phyloP scores from a whole-genome alignment of 1,140 invertebrate genomes.

The Pseudomyrmex concolor region DNA sequence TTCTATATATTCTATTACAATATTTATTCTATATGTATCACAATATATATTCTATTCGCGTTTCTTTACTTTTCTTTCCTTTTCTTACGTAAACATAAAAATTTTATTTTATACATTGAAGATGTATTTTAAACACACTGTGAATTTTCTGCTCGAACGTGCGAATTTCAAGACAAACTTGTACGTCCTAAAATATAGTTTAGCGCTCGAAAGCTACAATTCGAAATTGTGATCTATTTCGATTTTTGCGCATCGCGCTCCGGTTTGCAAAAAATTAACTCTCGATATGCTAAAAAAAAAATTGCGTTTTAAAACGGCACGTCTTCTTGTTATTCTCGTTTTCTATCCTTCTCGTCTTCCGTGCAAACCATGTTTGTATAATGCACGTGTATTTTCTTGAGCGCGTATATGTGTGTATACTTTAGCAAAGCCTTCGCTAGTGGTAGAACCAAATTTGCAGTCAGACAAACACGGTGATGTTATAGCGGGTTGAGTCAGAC shows the following conservation, averaged over 20 bases:
- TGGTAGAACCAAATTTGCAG: constrained; percentile 48
- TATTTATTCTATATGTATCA: too few species aligned
- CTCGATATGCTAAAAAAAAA: not conserved
- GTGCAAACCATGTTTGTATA: constrained; percentile 3
- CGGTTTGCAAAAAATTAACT: not conserved
- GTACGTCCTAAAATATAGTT: too few species aligned
- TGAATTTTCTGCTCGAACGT: too few species aligned
- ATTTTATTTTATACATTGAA: too few species aligned
- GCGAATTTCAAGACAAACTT: too few species aligned
- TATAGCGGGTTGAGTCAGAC: constrained; percentile 35
- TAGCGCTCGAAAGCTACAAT: too few species aligned
- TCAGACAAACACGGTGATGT: constrained; percentile 55
- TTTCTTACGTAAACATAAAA: too few species aligned
- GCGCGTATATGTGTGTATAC: not conserved
- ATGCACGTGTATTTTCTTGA: not conserved
- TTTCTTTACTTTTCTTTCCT: too few species aligned
- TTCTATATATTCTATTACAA: too few species aligned
- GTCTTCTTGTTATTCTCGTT: not conserved
- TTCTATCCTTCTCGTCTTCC: not conserved
- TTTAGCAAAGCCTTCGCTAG: constrained; percentile 32
- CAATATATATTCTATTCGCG: too few species aligned
- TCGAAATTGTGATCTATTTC: not conserved
- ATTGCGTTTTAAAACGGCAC: not conserved
- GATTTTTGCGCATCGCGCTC: not conserved
- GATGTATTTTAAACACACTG: too few species aligned